Evolutionary conservation across 1,140 invertebrate genomes (phyloP), one percentile per base, ranked within the genome.

Genomic region (Cydia strobilella): DNA sequence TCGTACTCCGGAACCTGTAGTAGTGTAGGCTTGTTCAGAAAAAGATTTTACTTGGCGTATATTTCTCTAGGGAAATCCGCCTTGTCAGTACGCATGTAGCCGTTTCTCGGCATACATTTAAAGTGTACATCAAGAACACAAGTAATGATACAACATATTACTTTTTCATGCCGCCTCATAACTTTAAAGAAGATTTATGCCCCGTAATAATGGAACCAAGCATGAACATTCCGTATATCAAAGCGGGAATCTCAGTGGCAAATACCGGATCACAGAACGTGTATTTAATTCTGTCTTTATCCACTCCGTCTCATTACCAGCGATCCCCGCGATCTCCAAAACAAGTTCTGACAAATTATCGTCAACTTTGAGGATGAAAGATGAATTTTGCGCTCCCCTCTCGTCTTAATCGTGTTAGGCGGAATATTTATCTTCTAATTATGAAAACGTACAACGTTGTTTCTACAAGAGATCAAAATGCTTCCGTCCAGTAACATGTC

Each of bases 351-450:
- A 69, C 65, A 69, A 69, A 69, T 69, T 69, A 69, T 69, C 65
- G 65, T 69, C 65, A 39, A 69, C 27, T 39, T 69, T 35, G 27
- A 69, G 65, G 65, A 69, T 39, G 65, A 69, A 69, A 69, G 65
- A 69, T 69, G 35, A 35, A 69, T 35, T 69, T 69, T 42, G n/a
- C 65, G 65, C 65, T 76, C 72, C 73, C 77, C 63, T 74, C 45
- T 59, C n/a, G 45, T 73, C 48, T 45, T 79, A 79, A 79, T 76
- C 74, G 74, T 72, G 69, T 75, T 76, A 76, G 74, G 74, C 78
- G 62, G 73, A 48, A 76, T 75, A 79, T 79, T 76, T 75, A 76
- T 76, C 75, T 74, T 75, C 54, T 76, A 75, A 79, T 79, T 76
- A 76, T 72, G 77, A 76, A 71, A 75, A 69, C 35, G 59, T 45